These are phyloP conservation scores for Chelon auratus DNA, from an alignment of 2,797 vertebrate genomes.

Conservation along the genomic window DNA sequence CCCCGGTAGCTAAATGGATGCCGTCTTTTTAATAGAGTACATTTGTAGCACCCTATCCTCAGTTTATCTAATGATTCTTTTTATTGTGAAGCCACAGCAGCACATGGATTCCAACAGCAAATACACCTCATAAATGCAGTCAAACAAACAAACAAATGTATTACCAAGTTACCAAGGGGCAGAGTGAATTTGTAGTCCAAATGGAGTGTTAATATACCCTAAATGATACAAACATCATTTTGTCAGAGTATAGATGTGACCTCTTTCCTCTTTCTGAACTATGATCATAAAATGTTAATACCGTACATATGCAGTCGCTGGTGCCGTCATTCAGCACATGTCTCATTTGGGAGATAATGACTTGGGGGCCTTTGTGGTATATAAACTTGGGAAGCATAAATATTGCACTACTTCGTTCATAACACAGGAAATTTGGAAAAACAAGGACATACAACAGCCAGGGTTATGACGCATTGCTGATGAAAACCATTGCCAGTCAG, in stretches of 20 bases:
- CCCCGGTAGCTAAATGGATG: slow-evolving; percentile 13
- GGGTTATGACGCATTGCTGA: slow-evolving; percentile 37
- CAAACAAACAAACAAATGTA: slow-evolving; percentile 14
- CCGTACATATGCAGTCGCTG: slow-evolving; percentile 59
- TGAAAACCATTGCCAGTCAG: slow-evolving; percentile 45
- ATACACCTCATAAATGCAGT: slow-evolving; percentile 3
- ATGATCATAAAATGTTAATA: slow-evolving; percentile 53
- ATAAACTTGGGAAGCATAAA: slow-evolving; percentile 63
- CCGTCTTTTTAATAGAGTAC: slow-evolving; percentile 27
- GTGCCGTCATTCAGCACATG: slow-evolving; percentile 45
- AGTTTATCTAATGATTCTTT: slow-evolving; percentile 11
- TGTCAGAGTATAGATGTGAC: slow-evolving; percentile 11
- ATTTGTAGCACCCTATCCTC: slow-evolving; percentile 3
- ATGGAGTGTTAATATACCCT: slow-evolving; percentile 7
- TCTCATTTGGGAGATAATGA: slow-evolving; percentile 71
- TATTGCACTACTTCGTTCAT: slow-evolving; percentile 58
- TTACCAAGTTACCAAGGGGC: slow-evolving; percentile 6
- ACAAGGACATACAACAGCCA: slow-evolving; percentile 54
- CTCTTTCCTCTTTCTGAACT: slow-evolving; percentile 28
- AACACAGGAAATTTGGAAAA: slow-evolving; percentile 54
- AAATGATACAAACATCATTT: slow-evolving; percentile 2
- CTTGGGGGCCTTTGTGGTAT: slow-evolving; percentile 66
- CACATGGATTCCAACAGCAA: background rate
- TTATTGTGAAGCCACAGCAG: slow-evolving; percentile 8
- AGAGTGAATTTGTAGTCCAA: background rate